Conservation (phyloP, 2,113 vertebrate species). For the Centropus bengalensis region DNA sequence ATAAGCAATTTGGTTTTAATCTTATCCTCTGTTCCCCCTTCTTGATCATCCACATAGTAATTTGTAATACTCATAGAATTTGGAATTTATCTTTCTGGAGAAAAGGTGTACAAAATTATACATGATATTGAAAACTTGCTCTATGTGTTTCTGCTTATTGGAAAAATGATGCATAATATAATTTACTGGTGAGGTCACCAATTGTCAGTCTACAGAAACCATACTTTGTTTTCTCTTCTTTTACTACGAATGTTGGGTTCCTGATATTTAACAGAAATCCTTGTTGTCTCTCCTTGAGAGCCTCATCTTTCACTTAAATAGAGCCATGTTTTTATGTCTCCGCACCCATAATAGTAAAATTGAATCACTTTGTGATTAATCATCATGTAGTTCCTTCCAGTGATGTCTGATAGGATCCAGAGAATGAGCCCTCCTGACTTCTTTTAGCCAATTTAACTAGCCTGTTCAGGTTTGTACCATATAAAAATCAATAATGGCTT, state of each 20-base stretch:
- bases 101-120: background rate
- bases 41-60: background rate
- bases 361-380: background rate
- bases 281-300: background rate
- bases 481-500: background rate
- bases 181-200: background rate
- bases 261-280: background rate
- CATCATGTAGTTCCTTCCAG: background rate
- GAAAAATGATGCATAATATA: background rate
- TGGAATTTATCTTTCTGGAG: background rate
- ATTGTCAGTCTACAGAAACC: background rate
- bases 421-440: background rate
- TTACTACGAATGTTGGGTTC: background rate
- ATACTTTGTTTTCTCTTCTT: background rate
- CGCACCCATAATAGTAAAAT: fast-evolving
- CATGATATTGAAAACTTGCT: background rate
- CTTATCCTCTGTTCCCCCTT: background rate
- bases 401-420: background rate
- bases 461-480: background rate
- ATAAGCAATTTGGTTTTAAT: background rate
- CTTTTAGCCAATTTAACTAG: background rate
- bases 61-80: background rate
- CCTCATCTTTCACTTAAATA: fast-evolving
- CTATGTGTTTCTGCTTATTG: background rate
- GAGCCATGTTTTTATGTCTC: background rate